These are phyloP conservation scores for Strix aluco DNA, from an alignment of 2,113 vertebrate genomes.

Conservation along the genomic window DNA sequence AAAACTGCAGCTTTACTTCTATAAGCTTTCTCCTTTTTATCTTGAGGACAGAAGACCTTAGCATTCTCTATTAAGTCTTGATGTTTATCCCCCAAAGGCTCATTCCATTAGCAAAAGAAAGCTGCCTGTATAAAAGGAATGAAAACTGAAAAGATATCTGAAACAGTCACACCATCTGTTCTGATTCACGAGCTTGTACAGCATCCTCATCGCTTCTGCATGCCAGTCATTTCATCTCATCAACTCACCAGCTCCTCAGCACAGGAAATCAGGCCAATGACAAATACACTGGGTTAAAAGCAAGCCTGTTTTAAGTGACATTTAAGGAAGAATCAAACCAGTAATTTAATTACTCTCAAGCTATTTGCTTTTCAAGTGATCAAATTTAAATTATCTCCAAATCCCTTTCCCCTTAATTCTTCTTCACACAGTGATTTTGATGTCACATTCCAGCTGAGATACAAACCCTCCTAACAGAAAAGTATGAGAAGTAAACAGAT, in stretches of 20 bases:
- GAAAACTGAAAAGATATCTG: conserved; percentile 7
- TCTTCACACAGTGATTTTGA: background rate
- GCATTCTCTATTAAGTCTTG: background rate
- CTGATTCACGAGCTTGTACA: conserved; percentile 25
- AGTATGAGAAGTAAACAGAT: conserved; percentile 13
- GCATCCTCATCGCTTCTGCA: background rate
- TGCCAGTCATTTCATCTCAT: conserved; percentile 39
- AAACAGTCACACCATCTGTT: conserved; percentile 59
- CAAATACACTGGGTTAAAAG: conserved; percentile 1
- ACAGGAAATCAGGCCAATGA: background rate
- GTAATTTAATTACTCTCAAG: background rate
- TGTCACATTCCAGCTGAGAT: conserved; percentile 40
- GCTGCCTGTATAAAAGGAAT: background rate
- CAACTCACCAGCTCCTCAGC: conserved; percentile 9
- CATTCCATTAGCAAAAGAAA: conserved; percentile 5
- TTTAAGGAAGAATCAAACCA: conserved; percentile 14
- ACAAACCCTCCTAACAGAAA: conserved; percentile 1
- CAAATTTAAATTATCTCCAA: background rate
- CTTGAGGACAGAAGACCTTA: background rate
- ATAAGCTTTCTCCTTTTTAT: conserved; percentile 14
- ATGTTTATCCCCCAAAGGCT: background rate
- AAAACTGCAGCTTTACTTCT: conserved; percentile 23
- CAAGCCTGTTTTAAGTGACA: conserved; percentile 1
- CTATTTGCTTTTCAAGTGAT: background rate
- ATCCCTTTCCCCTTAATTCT: background rate